These are phyloP conservation scores for Brachionus paranguensis DNA, from an alignment of 1,140 invertebrate genomes.

Conservation along the genomic window DNA sequence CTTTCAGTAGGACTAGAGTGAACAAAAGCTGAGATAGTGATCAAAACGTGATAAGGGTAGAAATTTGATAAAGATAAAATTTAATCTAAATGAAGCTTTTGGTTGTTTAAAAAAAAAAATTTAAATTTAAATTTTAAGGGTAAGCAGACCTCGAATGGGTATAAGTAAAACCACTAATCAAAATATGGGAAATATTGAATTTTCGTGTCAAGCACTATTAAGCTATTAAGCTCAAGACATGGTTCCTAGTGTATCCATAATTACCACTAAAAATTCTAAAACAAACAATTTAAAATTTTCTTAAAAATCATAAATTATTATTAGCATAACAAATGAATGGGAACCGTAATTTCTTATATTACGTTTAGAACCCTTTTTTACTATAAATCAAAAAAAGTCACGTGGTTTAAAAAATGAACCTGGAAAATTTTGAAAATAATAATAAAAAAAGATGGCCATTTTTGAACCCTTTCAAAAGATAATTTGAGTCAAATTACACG, in stretches of 20 bases:
- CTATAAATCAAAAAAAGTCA: neutral
- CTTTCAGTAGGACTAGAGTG: neutral
- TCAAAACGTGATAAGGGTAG: neutral
- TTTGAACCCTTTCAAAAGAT: too few species aligned
- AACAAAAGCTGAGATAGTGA: neutral
- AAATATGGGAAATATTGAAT: neutral
- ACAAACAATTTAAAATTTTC: neutral
- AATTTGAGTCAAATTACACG: too few species aligned
- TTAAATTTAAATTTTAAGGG: neutral
- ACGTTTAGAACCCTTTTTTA: neutral
- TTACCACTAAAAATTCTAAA: neutral
- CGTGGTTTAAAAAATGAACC: neutral
- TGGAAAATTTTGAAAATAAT: too few species aligned
- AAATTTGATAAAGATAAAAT: neutral
- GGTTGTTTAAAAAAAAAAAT: neutral
- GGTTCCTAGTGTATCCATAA: neutral
- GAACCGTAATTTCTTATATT: neutral
- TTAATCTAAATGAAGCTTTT: neutral
- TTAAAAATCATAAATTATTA: neutral
- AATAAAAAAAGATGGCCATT: too few species aligned
- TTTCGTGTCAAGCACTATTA: neutral
- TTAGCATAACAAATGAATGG: neutral
- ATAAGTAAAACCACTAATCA: neutral
- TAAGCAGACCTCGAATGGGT: neutral
- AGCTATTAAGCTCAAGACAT: neutral